A percentile compares a stretch with the other conserved stretches of the same genome.
These are phyloP conservation scores for Unio pictorum DNA, from an alignment of 2,888 invertebrate genomes.

Conservation along the genomic window DNA sequence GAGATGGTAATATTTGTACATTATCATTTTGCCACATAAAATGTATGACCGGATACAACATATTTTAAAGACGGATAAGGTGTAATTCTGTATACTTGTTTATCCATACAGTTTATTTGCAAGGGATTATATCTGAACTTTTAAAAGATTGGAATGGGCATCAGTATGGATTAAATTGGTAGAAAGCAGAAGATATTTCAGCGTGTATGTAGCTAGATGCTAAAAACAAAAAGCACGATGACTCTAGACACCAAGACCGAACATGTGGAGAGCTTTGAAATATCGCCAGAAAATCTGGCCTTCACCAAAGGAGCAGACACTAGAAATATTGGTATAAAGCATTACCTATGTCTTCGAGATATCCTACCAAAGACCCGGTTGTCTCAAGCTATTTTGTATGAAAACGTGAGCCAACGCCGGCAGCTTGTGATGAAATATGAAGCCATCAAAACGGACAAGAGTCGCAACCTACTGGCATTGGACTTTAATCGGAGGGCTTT, in stretches of 20 bases:
- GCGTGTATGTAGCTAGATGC: too few species aligned
- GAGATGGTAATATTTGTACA: too few species aligned
- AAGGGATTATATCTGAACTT: too few species aligned
- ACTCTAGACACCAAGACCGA: conserved; percentile 21
- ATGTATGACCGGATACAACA: too few species aligned
- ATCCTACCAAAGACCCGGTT: conserved; percentile 61
- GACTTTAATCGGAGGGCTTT: conserved; percentile 60
- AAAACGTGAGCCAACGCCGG: conserved; percentile 59
- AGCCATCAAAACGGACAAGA: conserved; percentile 39
- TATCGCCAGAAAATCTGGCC: conserved; percentile 40
- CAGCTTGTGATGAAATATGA: conserved; percentile 54
- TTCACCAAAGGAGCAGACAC: conserved; percentile 47
- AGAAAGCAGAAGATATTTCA: too few species aligned
- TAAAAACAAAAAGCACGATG: conserved; percentile 11
- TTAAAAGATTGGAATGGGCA: too few species aligned
- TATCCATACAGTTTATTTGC: too few species aligned
- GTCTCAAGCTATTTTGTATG: conserved; percentile 58
- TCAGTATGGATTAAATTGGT: too few species aligned
- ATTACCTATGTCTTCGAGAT: conserved; percentile 55
- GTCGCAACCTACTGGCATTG: conserved; percentile 42
- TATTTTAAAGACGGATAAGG: too few species aligned
- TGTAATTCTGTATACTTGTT: too few species aligned
- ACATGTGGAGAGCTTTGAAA: conserved; percentile 37
- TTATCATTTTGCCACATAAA: too few species aligned
- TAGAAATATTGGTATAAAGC: conserved; percentile 54